Conservation (phyloP, 2,113 vertebrate genomes). For the Xiphophorus hellerii region DNA sequence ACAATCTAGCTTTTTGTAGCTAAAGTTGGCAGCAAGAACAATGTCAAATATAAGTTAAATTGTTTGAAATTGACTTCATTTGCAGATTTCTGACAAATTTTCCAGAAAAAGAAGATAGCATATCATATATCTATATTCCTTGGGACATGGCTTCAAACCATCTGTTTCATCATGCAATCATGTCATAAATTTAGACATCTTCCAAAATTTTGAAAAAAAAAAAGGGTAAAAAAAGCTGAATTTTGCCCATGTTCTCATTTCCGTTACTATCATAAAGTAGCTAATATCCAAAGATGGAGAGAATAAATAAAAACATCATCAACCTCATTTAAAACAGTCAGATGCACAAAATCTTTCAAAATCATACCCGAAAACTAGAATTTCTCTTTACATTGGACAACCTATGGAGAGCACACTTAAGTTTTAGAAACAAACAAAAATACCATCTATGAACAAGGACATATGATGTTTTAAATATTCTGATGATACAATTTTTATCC, state of each 20-base stretch:
- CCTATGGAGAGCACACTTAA: slow-evolving; percentile 40
- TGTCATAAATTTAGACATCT: not conserved
- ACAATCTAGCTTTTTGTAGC: not conserved
- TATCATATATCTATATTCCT: not conserved
- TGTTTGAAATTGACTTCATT: not conserved
- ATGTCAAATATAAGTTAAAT: not conserved
- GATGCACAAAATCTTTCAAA: not conserved
- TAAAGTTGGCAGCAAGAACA: not conserved
- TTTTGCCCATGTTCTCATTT: not conserved
- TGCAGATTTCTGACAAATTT: not conserved
- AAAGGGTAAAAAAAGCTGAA: not conserved
- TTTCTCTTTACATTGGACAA: slow-evolving; percentile 1
- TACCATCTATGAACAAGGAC: slow-evolving; percentile 32
- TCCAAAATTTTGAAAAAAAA: not conserved
- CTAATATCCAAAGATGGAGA: not conserved
- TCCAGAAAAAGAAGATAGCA: not conserved
- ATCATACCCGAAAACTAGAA: not conserved
- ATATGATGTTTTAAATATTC: slow-evolving; percentile 49
- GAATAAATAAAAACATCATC: not conserved
- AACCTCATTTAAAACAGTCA: not conserved
- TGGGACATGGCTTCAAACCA: not conserved
- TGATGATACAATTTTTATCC: slow-evolving; percentile 49
- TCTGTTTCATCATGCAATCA: not conserved
- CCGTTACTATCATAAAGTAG: not conserved
- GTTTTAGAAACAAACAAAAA: slow-evolving; percentile 48